Percentiles rank a stretch among this genome's conserved stretches.
These are phyloP conservation scores for Cotesia chilonis DNA, from an alignment of 1,140 invertebrate species.

Conservation along the genomic window DNA sequence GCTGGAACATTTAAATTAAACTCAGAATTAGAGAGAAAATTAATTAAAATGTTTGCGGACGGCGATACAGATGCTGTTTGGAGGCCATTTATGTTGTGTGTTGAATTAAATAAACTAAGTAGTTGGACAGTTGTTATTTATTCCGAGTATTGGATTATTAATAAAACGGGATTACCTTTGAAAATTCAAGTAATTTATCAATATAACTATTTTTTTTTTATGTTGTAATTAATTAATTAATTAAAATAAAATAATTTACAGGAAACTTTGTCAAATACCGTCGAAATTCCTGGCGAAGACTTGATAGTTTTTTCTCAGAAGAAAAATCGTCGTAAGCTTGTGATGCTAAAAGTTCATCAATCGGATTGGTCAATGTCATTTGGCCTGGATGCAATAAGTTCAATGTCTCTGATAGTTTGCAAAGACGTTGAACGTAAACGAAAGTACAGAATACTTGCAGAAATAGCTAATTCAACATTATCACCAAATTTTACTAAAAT, in stretches of 20 bases:
- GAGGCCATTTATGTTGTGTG: slow-evolving; percentile 71
- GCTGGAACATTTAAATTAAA: slow-evolving; percentile 74
- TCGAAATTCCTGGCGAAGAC: slow-evolving; percentile 73
- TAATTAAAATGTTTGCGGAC: slow-evolving; percentile 73
- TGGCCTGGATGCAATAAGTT: slow-evolving; percentile 75
- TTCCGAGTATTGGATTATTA: slow-evolving; percentile 90
- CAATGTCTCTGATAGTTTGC: slow-evolving; percentile 78
- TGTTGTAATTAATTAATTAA: not conserved
- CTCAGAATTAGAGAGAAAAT: slow-evolving; percentile 74
- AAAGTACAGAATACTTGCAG: slow-evolving; percentile 70
- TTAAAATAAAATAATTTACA: slow-evolving; percentile 48
- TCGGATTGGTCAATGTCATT: slow-evolving; percentile 80
- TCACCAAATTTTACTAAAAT: slow-evolving; percentile 83
- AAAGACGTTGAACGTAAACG: slow-evolving; percentile 73
- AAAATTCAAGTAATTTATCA: slow-evolving; percentile 74
- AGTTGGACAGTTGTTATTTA: slow-evolving; percentile 76
- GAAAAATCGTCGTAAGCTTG: slow-evolving; percentile 70
- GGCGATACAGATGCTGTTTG: slow-evolving; percentile 74
- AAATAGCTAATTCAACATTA: slow-evolving; percentile 72
- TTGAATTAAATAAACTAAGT: slow-evolving; percentile 71
- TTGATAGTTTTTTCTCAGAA: slow-evolving; percentile 77
- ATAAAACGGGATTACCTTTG: slow-evolving; percentile 83
- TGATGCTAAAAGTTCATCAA: slow-evolving; percentile 74
- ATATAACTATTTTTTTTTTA: slow-evolving; percentile 3
- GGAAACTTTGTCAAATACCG: slow-evolving; percentile 73